Conservation (phyloP, 1,140 invertebrate species). For the Drosophila kohkoa region DNA sequence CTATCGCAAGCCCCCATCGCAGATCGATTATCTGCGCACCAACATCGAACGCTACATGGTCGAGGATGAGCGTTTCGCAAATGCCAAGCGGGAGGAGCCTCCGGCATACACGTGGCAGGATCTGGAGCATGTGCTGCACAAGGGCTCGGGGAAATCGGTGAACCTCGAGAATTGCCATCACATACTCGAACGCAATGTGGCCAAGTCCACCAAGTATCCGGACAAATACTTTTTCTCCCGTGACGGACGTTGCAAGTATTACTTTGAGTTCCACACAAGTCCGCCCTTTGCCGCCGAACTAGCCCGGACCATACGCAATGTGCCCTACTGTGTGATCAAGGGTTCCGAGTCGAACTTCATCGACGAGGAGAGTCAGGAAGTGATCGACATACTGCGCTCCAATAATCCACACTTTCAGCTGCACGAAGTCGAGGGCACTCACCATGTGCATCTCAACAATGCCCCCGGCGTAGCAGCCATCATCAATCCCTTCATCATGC, state of each 20-base stretch:
- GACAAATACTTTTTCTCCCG: constrained; percentile 88
- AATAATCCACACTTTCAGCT: constrained; percentile 87
- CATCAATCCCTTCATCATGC: constrained; percentile 87
- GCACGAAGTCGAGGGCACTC: constrained; percentile 88
- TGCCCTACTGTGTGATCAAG: constrained; percentile 80
- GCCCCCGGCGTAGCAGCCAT: constrained; percentile 86
- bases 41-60: constrained; percentile 78
- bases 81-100: constrained; percentile 84
- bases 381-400: constrained; percentile 86
- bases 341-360: constrained; percentile 72
- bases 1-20: constrained; percentile 65
- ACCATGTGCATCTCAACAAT: constrained; percentile 91
- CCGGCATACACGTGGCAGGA: constrained; percentile 87
- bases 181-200: constrained; percentile 87
- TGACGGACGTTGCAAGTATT: constrained; percentile 86
- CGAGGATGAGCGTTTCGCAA: constrained; percentile 73
- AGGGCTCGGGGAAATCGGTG: constrained; percentile 86
- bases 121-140: constrained; percentile 86
- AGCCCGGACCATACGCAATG: constrained; percentile 68
- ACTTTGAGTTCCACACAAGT: constrained; percentile 68
- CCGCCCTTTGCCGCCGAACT: constrained; percentile 69
- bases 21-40: constrained; percentile 72
- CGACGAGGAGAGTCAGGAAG: constrained; percentile 79
- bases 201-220: constrained; percentile 86
- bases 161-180: constrained; percentile 86